Base-by-base conservation (phyloP, 2,113 vertebrate genomes). In the Sminthopsis crassicaudata region DNA sequence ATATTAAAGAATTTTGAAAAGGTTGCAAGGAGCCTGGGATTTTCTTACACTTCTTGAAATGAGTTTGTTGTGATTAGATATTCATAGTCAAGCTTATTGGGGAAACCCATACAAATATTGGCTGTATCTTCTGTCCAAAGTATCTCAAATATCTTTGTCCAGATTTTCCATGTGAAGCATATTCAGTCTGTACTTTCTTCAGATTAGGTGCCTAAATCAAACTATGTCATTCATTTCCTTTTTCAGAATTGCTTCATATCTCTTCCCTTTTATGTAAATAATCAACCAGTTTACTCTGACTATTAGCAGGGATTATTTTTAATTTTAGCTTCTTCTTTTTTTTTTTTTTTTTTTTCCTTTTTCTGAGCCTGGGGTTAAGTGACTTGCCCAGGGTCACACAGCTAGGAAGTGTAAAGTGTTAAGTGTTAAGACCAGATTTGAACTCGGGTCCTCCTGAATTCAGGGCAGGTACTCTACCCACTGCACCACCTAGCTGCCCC, bases 181-280 rank as follows among this genome's bases (percentile, higher is more conserved):
- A 76, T 89, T 46, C n/a, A 55, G 27, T 46, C 91, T n/a, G 1
- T 16, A 52, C 25, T 36, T 7, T 27, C 27, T 46, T n/a, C 91
- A 57, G 84, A 50, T 76, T 95, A 84, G 36, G 19, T 42, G 67
- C 4, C 67, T 89, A 42, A 76, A 24, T 88, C 89, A 90, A 30
- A 53, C 42, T 46, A 16, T 90, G 12, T 76, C 91, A 92, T 91
- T 92, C 60, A 55, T 5, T 90, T 60, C 52, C 93, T 2, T 46
- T 24, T 55, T 30, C 94, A 57, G 50, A 48, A n/a, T 24, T 88
- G 2, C 53, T 95, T 94, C 24, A 91, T 93, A 46, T 94, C 60
- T 57, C 91, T 95, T 92, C 92, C 23, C 92, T 92, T 90, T 91
- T 55, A 36, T 36, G 50, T 94, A 96, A 94, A 54, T 96, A 8